Evolutionary conservation across 2,888 invertebrate species (phyloP).

Genomic region (Oxyscelio sp.): DNA sequence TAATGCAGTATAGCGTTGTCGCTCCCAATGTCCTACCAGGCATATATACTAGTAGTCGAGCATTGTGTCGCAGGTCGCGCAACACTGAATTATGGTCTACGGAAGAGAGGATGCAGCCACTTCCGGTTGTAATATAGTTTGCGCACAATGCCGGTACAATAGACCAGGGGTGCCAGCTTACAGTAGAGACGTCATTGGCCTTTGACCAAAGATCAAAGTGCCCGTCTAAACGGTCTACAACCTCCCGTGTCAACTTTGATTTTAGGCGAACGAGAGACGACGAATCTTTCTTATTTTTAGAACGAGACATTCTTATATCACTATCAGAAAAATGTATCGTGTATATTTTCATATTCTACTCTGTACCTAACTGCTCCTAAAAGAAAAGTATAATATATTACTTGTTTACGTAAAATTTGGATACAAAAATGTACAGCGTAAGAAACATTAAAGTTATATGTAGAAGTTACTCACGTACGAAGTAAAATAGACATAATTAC

Average conservation of each 20-base stretch:
- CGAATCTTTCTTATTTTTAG: slow-evolving; percentile 1
- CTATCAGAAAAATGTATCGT: too few relatives aligned
- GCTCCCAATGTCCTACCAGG: slow-evolving; percentile 69
- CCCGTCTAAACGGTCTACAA: slow-evolving; percentile 79
- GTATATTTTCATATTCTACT: too few relatives aligned
- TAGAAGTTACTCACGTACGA: too few relatives aligned
- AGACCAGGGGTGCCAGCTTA: slow-evolving; percentile 80
- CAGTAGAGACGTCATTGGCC: slow-evolving; percentile 82
- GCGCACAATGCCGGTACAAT: slow-evolving; percentile 87
- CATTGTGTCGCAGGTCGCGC: slow-evolving; percentile 81
- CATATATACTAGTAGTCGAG: slow-evolving; percentile 71
- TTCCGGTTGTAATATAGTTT: slow-evolving; percentile 88
- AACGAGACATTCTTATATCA: too few relatives aligned
- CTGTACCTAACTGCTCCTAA: too few relatives aligned
- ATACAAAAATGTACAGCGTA: too few relatives aligned
- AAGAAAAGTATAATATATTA: too few relatives aligned
- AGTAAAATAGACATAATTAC: too few relatives aligned
- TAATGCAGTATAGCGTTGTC: slow-evolving; percentile 77
- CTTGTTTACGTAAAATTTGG: too few relatives aligned
- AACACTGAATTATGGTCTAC: slow-evolving; percentile 88
- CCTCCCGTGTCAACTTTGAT: slow-evolving; percentile 64
- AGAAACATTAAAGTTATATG: too few relatives aligned
- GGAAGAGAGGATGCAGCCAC: slow-evolving; percentile 87
- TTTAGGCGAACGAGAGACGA: slow-evolving; percentile 64
- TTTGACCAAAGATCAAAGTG: slow-evolving; percentile 86